Evolutionary conservation across 2,113 vertebrate genomes (phyloP), one percentile per base, ranked within the genome.

Genomic region (Ardeotis arabs): DNA sequence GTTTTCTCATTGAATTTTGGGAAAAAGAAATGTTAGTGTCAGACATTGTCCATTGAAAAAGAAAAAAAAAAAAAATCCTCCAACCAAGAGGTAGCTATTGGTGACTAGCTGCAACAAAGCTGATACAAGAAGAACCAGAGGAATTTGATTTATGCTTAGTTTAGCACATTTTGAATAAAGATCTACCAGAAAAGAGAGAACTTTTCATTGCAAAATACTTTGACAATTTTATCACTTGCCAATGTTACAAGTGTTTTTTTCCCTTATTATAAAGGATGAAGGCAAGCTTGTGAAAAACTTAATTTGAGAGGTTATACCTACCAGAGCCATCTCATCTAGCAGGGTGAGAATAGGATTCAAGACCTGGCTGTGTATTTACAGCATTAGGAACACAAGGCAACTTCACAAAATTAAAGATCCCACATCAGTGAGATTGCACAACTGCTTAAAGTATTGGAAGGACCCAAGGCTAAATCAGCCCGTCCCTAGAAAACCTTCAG

Each of bases 231-330:
- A 73, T 68, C 27, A 76, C 52, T 82, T 52, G 72, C 13, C 35
- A 70, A 14, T 60, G 41, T 52, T 78, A 52, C 6, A 13, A 12
- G 5, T 1, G 2, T 0, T 22, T 67, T 73, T 29, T 59, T 0
- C 18, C 12, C 12, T 29, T 69, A 37, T 44, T 68, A 73, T 22
- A 39, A 69, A 63, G 45, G 22, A 49, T 35, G 52, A 80, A 56
- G 12, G 39, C 4, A 33, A 78, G 28, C 6, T 75, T 82, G 20
- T 44, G 45, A 81, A 89, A 95, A 89, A 60, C 4, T 1, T 22
- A 37, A 37, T 87, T 96, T 84, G 60, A 53, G 39, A 64, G 17
- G 2, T 78, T 81, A 58, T 17, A 74, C 14, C 20, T 88, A 35
- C 12, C 18, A 88, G 28, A 77, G 22, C 39, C 14, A 27, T 45